Evolutionary conservation across 2,113 vertebrate species (phyloP).

Genomic region (Nothobranchius kuhntae): DNA sequence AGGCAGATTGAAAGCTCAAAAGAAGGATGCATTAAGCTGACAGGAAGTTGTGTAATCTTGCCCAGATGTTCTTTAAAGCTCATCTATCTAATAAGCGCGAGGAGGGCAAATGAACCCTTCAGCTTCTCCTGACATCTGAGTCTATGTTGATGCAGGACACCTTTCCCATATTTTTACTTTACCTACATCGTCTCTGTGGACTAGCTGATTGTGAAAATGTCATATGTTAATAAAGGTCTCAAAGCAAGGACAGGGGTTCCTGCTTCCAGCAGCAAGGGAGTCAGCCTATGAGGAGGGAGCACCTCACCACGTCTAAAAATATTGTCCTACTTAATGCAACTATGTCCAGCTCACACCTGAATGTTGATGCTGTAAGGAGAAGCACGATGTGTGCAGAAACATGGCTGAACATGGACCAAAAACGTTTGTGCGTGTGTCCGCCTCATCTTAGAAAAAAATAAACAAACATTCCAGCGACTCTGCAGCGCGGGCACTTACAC

Average conservation of each 20-base stretch:
- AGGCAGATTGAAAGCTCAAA: conserved; percentile 21
- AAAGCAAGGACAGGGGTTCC: conserved; percentile 22
- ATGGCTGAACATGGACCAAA: neutral
- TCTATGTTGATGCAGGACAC: conserved; percentile 15
- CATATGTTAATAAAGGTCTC: conserved; percentile 38
- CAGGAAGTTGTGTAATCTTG: conserved; percentile 68
- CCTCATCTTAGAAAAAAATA: neutral
- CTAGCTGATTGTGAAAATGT: conserved; percentile 20
- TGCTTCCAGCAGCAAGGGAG: conserved; percentile 33
- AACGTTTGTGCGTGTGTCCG: conserved; percentile 12
- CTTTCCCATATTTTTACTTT: conserved; percentile 1
- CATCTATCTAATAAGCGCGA: conserved; percentile 57
- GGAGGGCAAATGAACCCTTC: conserved; percentile 24
- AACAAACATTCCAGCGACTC: conserved; percentile 48
- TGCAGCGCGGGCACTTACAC: conserved; percentile 49
- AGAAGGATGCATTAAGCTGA: conserved; percentile 31
- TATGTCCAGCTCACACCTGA: conserved; percentile 19
- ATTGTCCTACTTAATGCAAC: conserved; percentile 64
- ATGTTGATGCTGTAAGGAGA: neutral
- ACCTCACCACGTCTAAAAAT: conserved; percentile 74
- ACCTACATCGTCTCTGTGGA: conserved; percentile 19
- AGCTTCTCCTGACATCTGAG: conserved; percentile 12
- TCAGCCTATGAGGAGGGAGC: conserved; percentile 48
- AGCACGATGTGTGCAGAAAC: neutral
- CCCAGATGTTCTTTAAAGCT: conserved; percentile 69